A percentile compares a stretch with the other conserved stretches of the same genome.
These are phyloP conservation scores for Drosophila pseudotalamancana DNA, from an alignment of 2,888 invertebrate species.

Conservation along the genomic window DNA sequence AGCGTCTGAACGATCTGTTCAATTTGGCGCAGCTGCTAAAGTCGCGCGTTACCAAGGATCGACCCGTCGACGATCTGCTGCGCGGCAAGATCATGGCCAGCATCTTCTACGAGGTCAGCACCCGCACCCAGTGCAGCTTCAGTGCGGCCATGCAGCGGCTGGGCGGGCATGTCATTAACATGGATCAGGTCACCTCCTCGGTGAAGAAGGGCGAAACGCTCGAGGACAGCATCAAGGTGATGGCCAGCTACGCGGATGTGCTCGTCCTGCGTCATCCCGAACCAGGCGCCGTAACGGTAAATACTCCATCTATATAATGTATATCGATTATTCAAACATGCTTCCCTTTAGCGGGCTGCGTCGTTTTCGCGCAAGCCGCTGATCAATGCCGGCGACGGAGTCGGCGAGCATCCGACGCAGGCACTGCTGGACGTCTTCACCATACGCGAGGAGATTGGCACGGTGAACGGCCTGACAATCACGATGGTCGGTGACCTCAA, in stretches of 20 bases:
- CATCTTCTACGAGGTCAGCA: conserved; percentile 99
- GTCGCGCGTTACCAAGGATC: conserved; percentile 92
- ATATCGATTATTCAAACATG: not conserved
- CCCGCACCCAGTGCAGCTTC: conserved; percentile 98
- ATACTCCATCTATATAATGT: conserved; percentile 75
- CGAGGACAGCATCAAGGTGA: conserved; percentile 93
- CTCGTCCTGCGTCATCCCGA: conserved; percentile 97
- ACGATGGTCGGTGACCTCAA: conserved; percentile 99
- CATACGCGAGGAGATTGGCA: conserved; percentile 99
- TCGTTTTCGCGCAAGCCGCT: conserved; percentile 93
- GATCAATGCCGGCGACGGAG: conserved; percentile 99
- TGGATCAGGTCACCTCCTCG: conserved; percentile 96
- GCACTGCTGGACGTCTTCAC: conserved; percentile 98
- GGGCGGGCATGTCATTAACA: conserved; percentile 95
- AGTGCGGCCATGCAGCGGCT: conserved; percentile 98
- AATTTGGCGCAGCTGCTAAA: conserved; percentile 96
- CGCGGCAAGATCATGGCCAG: conserved; percentile 97
- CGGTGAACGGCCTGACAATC: conserved; percentile 98
- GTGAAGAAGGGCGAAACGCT: conserved; percentile 98
- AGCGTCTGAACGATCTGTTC: conserved; percentile 96
- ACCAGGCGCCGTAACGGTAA: conserved; percentile 94
- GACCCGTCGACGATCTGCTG: conserved; percentile 92
- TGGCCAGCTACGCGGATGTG: conserved; percentile 97
- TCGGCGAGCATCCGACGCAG: conserved; percentile 99
- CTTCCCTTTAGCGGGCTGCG: conserved; percentile 88